Conservation (phyloP, 2,797 vertebrate species). For the Gephyroberyx darwinii region DNA sequence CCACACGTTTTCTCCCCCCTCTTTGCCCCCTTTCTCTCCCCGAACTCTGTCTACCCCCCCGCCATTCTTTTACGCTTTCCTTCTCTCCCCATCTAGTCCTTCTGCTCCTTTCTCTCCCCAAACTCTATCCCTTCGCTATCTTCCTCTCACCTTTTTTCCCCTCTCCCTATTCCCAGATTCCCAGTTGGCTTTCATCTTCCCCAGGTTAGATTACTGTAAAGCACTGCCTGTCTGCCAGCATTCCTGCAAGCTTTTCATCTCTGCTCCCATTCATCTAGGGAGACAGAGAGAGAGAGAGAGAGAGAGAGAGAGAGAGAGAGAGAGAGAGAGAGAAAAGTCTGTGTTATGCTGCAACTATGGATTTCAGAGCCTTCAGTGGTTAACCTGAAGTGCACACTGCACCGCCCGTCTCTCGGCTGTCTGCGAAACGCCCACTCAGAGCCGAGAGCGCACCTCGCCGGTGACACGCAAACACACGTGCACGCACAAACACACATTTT, state of each 20-base stretch:
- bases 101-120: conserved; percentile 51
- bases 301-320: conserved; percentile 35
- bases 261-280: conserved; percentile 75
- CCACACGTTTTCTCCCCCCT: conserved; percentile 28
- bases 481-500: conserved; percentile 21
- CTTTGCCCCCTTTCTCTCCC: conserved; percentile 14
- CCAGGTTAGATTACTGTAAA: conserved; percentile 84
- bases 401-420: conserved; percentile 66
- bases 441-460: conserved; percentile 61
- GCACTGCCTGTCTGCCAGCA: conserved; percentile 80
- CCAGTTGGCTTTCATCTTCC: conserved; percentile 80
- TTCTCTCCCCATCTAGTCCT: conserved; percentile 31
- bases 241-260: conserved; percentile 84
- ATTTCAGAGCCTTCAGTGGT: conserved; percentile 74
- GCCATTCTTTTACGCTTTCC: conserved; percentile 16
- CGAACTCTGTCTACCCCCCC: conserved; percentile 15
- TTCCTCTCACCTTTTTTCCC: conserved; percentile 53
- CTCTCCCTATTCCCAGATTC: conserved; percentile 67
- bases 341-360: conserved; percentile 53
- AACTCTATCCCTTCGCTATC: conserved; percentile 55
- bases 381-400: conserved; percentile 70
- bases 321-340: conserved; percentile 29
- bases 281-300: conserved; percentile 50
- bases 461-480: conserved; percentile 53
- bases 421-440: conserved; percentile 73